Percentiles rank a stretch among this genome's conserved stretches.
These are phyloP conservation scores for Kryptopterus vitreolus DNA, from an alignment of 2,797 vertebrate genomes.

Conservation along the genomic window DNA sequence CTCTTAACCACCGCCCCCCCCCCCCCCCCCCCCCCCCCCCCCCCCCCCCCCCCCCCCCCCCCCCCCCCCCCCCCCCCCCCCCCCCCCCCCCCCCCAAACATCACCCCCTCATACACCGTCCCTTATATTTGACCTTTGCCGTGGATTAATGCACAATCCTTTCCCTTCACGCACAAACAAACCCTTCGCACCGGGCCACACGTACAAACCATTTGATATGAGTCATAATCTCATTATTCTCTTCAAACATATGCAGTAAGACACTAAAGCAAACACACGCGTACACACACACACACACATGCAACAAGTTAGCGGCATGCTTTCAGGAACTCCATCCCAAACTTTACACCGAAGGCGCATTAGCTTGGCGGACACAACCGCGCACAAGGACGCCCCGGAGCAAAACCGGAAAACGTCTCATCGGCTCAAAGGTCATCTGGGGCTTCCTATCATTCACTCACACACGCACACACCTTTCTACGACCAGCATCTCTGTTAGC, in stretches of 20 bases:
- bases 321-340: not conserved
- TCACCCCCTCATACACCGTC: no score
- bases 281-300: not conserved
- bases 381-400: not conserved
- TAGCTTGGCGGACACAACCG: not conserved
- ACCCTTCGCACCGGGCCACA: not conserved
- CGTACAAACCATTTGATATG: slow-evolving; percentile 45
- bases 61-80: no score
- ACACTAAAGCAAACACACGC: slow-evolving; percentile 29
- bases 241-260: slow-evolving; percentile 7
- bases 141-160: slow-evolving; percentile 6
- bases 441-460: not conserved
- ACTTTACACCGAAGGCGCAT: not conserved
- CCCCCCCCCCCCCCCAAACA: no score
- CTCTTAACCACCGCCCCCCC: no score
- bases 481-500: not conserved
- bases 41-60: no score
- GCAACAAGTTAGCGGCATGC: slow-evolving; percentile 18
- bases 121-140: not conserved
- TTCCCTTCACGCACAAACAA: slow-evolving; percentile 12
- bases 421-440: not conserved
- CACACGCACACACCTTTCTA: not conserved
- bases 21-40: no score
- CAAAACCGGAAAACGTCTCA: not conserved
- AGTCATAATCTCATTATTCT: slow-evolving; percentile 45